Evolutionary conservation across 1,140 invertebrate species (phyloP), one percentile per base, ranked within the genome.

Genomic region (Euwallacea fornicatus): DNA sequence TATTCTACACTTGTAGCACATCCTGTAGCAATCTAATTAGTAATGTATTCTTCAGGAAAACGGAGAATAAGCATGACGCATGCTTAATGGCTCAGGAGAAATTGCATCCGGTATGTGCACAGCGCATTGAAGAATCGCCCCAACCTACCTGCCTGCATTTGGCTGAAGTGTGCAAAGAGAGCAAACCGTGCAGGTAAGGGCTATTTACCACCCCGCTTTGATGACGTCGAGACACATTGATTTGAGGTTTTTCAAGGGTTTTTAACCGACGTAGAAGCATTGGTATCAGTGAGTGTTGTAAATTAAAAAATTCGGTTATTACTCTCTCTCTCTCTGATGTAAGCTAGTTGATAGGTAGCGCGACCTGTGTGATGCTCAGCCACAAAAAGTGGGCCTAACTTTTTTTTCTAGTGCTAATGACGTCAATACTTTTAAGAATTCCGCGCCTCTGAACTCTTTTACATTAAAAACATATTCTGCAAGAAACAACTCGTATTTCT

Each of bases 11-110:
- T 11, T 50, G 46, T 50, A 33, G 21, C 21, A 33, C 21, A 50
- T 50, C 9, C 46, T 10, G 46, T 13, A 50, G 46, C 9, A 50
- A 15, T 58, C 55, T 63, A 63, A 63, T 63, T 63, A 55, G 50
- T 7, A 10, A 61, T 71, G 42, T 46, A 69, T 73, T 53, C 69
- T 81, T 63, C 77, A 92, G 90, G 76, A 94, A 93, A 88, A 91
- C 90, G 21, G 89, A 91, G 69, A 89, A 90, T 82, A 90, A 88
- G 74, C 87, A 90, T 75, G 92, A 94, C 81, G 89, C 91, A 71
- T 96, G 93, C 82, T 89, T 94, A 83, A 86, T 91, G 75, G 93
- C 93, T 62, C 92, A 95, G 82, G 91, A 95, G 81, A 89, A 92
- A 80, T 86, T 95, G 71, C 93, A 95, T 83, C 94, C 93, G 10